Conservation (phyloP, 2,888 invertebrate species). For the Temnothorax ravouxi region DNA sequence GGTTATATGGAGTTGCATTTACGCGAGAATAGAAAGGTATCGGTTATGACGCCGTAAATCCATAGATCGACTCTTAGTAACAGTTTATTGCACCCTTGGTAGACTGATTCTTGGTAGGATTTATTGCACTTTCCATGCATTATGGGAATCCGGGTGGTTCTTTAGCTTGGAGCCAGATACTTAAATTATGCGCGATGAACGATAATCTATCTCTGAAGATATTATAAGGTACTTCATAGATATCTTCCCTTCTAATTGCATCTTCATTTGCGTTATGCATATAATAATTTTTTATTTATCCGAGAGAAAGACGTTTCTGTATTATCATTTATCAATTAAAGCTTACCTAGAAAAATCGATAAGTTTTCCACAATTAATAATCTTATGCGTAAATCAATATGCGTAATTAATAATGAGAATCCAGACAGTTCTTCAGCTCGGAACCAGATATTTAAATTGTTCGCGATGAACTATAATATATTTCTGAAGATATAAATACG, state of each 20-base stretch:
- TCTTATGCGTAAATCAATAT: neutral
- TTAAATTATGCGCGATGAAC: neutral
- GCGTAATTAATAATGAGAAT: slow-evolving; percentile 1
- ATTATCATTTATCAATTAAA: neutral
- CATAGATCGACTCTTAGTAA: neutral
- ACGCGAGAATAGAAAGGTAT: slow-evolving; percentile 38
- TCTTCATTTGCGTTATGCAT: neutral
- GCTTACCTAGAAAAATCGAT: neutral
- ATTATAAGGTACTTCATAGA: neutral
- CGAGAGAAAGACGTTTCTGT: neutral
- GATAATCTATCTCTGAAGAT: neutral
- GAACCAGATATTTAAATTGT: neutral
- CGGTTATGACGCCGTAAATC: slow-evolving; percentile 3
- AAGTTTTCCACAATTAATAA: neutral
- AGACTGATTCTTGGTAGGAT: neutral
- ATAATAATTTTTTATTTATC: neutral
- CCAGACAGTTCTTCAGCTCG: too few species aligned
- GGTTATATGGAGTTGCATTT: slow-evolving; percentile 57
- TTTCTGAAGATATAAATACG: neutral
- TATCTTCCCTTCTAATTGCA: neutral
- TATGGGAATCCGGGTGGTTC: neutral
- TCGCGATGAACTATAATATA: neutral
- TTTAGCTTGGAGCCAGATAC: neutral
- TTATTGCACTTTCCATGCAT: neutral
- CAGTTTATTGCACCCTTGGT: neutral